Percentiles rank a stretch among this genome's conserved stretches.
Evolutionary conservation across 2,797 vertebrate genomes (phyloP).

Genomic region (Tapirus indicus): DNA sequence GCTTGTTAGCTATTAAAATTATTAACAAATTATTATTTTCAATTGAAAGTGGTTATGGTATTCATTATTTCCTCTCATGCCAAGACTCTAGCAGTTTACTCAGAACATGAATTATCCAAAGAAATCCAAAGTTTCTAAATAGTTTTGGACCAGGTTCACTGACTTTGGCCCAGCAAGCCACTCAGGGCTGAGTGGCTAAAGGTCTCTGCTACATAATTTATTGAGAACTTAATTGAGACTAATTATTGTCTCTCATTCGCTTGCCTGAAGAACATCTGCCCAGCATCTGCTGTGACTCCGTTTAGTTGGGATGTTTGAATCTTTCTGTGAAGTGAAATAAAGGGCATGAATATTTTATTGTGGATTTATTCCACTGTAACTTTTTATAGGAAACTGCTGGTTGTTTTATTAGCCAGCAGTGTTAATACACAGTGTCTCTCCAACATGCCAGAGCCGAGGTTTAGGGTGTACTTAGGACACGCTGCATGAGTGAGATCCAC

Average conservation of each 20-base stretch:
- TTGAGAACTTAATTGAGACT: conserved; percentile 78
- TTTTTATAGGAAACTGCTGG: conserved; percentile 74
- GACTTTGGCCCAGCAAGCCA: conserved; percentile 47
- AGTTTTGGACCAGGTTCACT: conserved; percentile 53
- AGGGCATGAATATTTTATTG: conserved; percentile 63
- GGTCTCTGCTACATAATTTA: conserved; percentile 74
- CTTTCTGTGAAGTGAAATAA: conserved; percentile 68
- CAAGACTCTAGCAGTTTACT: conserved; percentile 34
- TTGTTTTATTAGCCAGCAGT: conserved; percentile 45
- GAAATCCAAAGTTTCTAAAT: conserved; percentile 52
- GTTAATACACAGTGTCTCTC: background rate
- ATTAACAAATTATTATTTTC: conserved; percentile 80
- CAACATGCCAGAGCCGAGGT: background rate
- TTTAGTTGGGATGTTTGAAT: conserved; percentile 66
- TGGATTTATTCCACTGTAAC: conserved; percentile 70
- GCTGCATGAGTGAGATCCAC: rapidly evolving
- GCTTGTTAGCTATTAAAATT: conserved; percentile 66
- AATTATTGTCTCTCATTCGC: conserved; percentile 71
- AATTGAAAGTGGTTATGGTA: conserved; percentile 58
- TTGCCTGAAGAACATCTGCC: conserved; percentile 78
- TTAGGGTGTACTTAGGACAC: background rate
- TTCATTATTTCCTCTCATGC: conserved; percentile 64
- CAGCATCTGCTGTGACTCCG: conserved; percentile 76
- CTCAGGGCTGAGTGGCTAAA: conserved; percentile 35
- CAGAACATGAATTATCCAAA: conserved; percentile 54